Evolutionary conservation across 1,140 invertebrate species (phyloP).

Genomic region (Drosophila nigromelanica): DNA sequence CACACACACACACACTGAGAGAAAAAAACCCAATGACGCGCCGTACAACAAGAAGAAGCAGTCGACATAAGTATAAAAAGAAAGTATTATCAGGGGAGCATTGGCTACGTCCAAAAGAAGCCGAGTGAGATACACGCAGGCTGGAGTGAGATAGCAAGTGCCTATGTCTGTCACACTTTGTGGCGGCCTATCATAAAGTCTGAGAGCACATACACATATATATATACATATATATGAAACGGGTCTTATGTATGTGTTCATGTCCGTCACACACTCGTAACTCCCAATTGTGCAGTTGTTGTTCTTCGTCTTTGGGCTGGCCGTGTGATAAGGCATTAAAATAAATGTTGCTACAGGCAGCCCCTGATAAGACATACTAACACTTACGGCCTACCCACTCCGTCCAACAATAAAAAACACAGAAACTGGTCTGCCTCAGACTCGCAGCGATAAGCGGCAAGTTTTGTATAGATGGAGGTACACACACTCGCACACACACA

Average conservation of each 20-base stretch:
- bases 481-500: slow-evolving; percentile 1
- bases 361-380: slow-evolving; percentile 65
- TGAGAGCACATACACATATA: slow-evolving; percentile 12
- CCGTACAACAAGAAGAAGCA: slow-evolving; percentile 22
- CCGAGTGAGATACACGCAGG: slow-evolving; percentile 11
- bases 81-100: slow-evolving; percentile 63
- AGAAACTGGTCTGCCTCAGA: slow-evolving; percentile 40
- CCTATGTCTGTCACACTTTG: slow-evolving; percentile 30
- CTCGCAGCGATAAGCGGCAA: slow-evolving; percentile 51
- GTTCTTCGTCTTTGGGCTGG: slow-evolving; percentile 44
- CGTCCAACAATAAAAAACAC: slow-evolving; percentile 38
- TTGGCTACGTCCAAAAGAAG: slow-evolving; percentile 13
- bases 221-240: slow-evolving; percentile 10
- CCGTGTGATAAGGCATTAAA: slow-evolving; percentile 77
- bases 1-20: neutral
- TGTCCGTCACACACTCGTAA: slow-evolving; percentile 70
- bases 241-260: slow-evolving; percentile 14
- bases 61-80: slow-evolving; percentile 13
- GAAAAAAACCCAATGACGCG: slow-evolving; percentile 58
- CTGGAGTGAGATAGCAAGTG: slow-evolving; percentile 33
- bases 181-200: slow-evolving; percentile 55
- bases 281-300: slow-evolving; percentile 82
- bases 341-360: slow-evolving; percentile 77
- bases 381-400: slow-evolving; percentile 35
- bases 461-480: slow-evolving; percentile 15